Evolutionary conservation across 2,113 vertebrate genomes (phyloP).

Genomic region (Peromyscus leucopus): DNA sequence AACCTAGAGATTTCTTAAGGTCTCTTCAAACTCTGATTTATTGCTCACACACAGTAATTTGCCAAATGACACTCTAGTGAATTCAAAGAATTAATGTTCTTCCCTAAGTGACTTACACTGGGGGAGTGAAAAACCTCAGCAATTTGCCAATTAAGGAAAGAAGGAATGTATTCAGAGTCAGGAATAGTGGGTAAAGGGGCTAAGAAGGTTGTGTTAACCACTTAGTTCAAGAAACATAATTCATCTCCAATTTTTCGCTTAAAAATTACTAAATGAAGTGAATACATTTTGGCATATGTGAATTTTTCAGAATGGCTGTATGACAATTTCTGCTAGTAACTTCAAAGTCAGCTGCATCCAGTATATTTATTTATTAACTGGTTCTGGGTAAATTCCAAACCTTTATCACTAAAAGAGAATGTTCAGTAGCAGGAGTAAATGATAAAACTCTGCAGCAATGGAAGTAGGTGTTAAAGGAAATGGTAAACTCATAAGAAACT

Average conservation of each 20-base stretch:
- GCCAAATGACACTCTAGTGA: slow-evolving; percentile 47
- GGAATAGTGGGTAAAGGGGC: not conserved
- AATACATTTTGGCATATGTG: slow-evolving; percentile 8
- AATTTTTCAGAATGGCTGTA: not conserved
- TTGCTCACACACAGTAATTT: slow-evolving; percentile 56
- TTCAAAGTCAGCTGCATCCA: not conserved
- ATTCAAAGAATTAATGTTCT: slow-evolving; percentile 56
- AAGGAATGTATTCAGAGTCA: slow-evolving; percentile 19
- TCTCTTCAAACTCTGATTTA: slow-evolving; percentile 57
- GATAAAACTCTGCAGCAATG: not conserved
- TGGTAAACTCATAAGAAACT: not conserved
- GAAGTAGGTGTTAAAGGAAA: not conserved
- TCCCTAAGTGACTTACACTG: slow-evolving; percentile 59
- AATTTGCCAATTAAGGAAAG: slow-evolving; percentile 46
- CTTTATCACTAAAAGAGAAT: not conserved
- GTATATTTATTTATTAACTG: slow-evolving; percentile 36
- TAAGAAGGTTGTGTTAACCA: not conserved
- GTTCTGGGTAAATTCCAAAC: not conserved
- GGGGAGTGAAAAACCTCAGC: slow-evolving; percentile 6
- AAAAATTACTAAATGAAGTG: slow-evolving; percentile 15
- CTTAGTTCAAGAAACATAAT: not conserved
- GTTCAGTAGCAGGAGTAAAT: not conserved
- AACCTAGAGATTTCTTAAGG: slow-evolving; percentile 30
- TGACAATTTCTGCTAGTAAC: not conserved
- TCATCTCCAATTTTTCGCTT: not conserved